Base-by-base conservation (phyloP, 1,140 invertebrate genomes). In the Drosophila seguyi region DNA sequence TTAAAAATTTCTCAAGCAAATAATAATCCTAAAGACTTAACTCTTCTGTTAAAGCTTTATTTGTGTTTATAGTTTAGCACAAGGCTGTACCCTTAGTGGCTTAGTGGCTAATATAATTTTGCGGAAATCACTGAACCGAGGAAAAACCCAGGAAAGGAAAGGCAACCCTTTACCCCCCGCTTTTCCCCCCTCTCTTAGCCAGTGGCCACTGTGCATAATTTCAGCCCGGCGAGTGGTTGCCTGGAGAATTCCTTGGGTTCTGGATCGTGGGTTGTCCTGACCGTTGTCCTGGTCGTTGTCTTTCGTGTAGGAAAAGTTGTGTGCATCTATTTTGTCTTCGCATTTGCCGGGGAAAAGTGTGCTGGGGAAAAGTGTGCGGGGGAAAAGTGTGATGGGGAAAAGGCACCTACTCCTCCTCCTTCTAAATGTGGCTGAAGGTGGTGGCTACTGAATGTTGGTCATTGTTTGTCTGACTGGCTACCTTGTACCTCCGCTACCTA, bases 401-500 rank as follows among this genome's bases (percentile, higher is more conserved):
- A n/a, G n/a, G n/a, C 38, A 6, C 14, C 38, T 41, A n/a, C n/a
- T n/a, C 16, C 41, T 18, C 4, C 4, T 20, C 18, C 39, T n/a
- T n/a, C n/a, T n/a, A n/a, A n/a, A 8, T 8, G 38, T 13, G 31
- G 31, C 11, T 31, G 8, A 8, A 31, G 29, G 29, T 16, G 4
- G n/a, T 18, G 39, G 48, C 39, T 39, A 25, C 63, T 71, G 68
- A 69, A 68, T 69, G 65, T 25, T 50, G 66, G 47, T 55, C 69
- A 72, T 72, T 72, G 69, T 72, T 72, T 72, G 69, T 72, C 67
- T 59, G 69, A 53, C 66, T 38, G 69, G 66, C 69, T 67, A 69
- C 66, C 66, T 69, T 69, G n/a, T n/a, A n/a, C n/a, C n/a, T n/a
- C n/a, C n/a, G n/a, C n/a, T n/a, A n/a, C n/a, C n/a, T n/a, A n/a